Conservation (phyloP, 2,113 vertebrate genomes). For the Parus major region DNA sequence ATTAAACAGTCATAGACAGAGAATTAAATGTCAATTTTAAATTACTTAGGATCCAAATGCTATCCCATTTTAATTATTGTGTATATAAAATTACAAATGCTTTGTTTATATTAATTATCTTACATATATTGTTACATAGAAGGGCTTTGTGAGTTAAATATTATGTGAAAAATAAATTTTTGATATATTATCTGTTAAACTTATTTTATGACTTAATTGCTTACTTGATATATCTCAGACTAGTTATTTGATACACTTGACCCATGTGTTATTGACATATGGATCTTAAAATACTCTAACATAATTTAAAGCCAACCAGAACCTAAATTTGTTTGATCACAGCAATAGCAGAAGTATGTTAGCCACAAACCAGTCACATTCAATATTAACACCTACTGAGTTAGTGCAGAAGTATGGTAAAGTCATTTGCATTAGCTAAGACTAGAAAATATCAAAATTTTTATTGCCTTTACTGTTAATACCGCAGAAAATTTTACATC, state of each 20-base stretch:
- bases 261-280: background rate
- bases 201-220: constrained; percentile 1
- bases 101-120: background rate
- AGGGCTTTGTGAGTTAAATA: background rate
- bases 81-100: background rate
- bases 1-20: background rate
- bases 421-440: constrained; percentile 22
- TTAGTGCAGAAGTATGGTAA: background rate
- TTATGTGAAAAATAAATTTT: background rate
- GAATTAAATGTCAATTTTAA: background rate
- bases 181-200: constrained; percentile 1
- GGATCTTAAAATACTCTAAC: background rate
- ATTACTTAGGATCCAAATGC: background rate
- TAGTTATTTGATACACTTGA: background rate
- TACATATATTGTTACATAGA: background rate
- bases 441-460: constrained; percentile 4
- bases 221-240: background rate
- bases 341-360: constrained; percentile 1
- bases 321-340: constrained; percentile 18
- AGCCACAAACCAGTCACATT: constrained; percentile 5
- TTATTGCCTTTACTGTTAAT: constrained; percentile 32
- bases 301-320: constrained; percentile 12
- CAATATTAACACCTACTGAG: background rate
- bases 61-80: background rate
- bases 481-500: background rate